Evolutionary conservation across 2,113 vertebrate species (phyloP), one percentile per base, ranked within the genome.

Genomic region (Pipra filicauda): DNA sequence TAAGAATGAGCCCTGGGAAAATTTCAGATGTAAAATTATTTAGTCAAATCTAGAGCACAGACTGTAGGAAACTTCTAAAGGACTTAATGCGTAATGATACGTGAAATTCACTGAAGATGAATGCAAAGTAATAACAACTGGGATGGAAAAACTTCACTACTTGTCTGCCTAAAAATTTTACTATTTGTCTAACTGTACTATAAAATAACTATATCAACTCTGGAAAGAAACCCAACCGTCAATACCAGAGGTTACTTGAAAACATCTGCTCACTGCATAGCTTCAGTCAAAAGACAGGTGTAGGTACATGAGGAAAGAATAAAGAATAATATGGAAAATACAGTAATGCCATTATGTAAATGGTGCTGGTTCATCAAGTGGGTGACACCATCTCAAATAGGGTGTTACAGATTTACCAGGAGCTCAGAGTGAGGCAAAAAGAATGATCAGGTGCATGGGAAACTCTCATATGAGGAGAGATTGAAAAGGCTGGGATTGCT

Each of bases 341-440:
- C 17, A 37, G 49, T 81, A 92, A 92, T 86, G 43, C 28, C 61
- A 24, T 96, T 96, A 95, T 92, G 90, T 62, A 93, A 78, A 94
- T 75, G 11, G 9, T 72, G 49, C 49, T 20, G 23, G 75, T 90
- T 91, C 57, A 85, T 94, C 76, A 81, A 65, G 39, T 39, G 51
- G 67, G 54, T 66, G 89, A 73, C 61, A 62, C 66, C 62, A 35
- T 85, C 77, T 89, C 70, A 73, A 85, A 82, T 0, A 92, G 8
- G 48, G 19, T 71, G 30, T 94, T 95, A 78, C 48, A 89, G 57
- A 93, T 92, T 65, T 92, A 95, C 85, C 85, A 78, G 85, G 71
- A 85, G 61, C 85, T 94, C 76, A 49, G 69, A 75, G 88, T n/a
- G 35, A 88, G 83, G 80, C 83, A 94, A 82, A 69, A 95, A 94